A percentile compares a stretch with the other conserved stretches of the same genome.
Evolutionary conservation across 2,888 invertebrate species (phyloP).

Genomic region (Cremastobaeus sp.): DNA sequence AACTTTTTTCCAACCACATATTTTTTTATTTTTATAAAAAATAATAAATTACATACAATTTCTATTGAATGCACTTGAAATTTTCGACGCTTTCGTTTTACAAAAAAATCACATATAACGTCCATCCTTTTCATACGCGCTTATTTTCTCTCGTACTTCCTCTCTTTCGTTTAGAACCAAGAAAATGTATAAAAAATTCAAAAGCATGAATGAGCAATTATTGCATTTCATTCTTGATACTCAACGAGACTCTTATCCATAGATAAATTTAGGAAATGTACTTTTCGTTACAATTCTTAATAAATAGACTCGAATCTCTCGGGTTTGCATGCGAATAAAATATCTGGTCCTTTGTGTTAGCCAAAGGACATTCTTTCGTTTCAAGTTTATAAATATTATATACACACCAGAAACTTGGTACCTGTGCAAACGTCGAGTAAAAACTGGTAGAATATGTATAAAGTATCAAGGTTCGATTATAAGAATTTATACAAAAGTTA

Average conservation of each 20-base stretch:
- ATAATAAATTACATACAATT: constrained; percentile 58
- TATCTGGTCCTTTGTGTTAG: constrained; percentile 3
- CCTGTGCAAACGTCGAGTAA: too few species aligned
- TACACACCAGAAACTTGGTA: too few species aligned
- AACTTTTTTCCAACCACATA: constrained; percentile 23
- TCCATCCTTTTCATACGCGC: too few species aligned
- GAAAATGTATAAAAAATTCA: too few species aligned
- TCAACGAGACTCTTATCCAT: background rate
- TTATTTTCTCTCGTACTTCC: background rate
- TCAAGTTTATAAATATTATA: too few species aligned
- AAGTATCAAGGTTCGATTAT: too few species aligned
- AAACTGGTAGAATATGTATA: too few species aligned
- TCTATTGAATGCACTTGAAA: constrained; percentile 31
- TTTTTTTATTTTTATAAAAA: constrained; percentile 53
- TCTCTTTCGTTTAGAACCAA: too few species aligned
- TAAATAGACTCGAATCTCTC: too few species aligned
- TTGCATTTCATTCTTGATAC: constrained; percentile 12
- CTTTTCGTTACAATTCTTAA: too few species aligned
- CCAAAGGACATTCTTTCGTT: constrained; percentile 3
- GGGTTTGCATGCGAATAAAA: background rate
- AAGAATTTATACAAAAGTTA: too few species aligned
- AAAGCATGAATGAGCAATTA: constrained; percentile 12
- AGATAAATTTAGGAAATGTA: background rate
- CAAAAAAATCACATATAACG: constrained; percentile 7
- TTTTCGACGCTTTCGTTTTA: background rate